A percentile compares a stretch with the other conserved stretches of the same genome.
Conservation (phyloP, 2,113 vertebrate genomes). For the Vombatus ursinus region DNA sequence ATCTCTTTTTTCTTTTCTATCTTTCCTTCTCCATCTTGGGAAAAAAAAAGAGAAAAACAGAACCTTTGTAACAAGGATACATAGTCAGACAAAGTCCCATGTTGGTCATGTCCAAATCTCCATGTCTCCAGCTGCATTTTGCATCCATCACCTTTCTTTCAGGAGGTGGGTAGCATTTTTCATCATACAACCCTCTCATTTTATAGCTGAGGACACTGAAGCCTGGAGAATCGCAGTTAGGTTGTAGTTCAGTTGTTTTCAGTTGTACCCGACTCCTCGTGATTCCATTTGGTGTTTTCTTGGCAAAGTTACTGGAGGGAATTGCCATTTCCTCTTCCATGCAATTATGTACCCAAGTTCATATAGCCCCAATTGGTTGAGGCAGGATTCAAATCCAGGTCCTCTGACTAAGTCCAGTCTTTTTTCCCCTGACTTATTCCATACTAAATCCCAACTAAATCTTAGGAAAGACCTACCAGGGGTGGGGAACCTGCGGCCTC, state of each 20-base stretch:
- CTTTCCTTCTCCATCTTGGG: neutral
- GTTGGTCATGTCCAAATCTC: neutral
- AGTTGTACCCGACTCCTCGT: neutral
- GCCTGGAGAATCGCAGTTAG: neutral
- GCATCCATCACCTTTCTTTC: neutral
- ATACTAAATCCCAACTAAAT: neutral
- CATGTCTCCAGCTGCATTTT: neutral
- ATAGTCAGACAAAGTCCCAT: neutral
- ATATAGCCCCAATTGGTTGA: neutral
- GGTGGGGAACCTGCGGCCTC: too few relatives aligned
- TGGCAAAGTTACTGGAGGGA: neutral
- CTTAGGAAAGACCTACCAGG: neutral
- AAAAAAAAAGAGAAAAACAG: neutral
- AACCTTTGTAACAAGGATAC: neutral
- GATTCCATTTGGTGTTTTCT: neutral
- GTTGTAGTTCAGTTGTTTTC: neutral
- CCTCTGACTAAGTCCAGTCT: neutral
- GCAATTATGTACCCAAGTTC: neutral
- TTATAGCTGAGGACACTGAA: neutral
- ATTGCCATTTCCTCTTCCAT: neutral
- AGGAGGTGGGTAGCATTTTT: neutral
- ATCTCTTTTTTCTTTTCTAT: neutral
- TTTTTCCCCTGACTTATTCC: neutral
- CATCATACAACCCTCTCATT: neutral
- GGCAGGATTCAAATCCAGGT: neutral